Percentiles rank a stretch among this genome's conserved stretches.
Conservation (phyloP, 2,113 vertebrate genomes). For the Polyodon spathula region DNA sequence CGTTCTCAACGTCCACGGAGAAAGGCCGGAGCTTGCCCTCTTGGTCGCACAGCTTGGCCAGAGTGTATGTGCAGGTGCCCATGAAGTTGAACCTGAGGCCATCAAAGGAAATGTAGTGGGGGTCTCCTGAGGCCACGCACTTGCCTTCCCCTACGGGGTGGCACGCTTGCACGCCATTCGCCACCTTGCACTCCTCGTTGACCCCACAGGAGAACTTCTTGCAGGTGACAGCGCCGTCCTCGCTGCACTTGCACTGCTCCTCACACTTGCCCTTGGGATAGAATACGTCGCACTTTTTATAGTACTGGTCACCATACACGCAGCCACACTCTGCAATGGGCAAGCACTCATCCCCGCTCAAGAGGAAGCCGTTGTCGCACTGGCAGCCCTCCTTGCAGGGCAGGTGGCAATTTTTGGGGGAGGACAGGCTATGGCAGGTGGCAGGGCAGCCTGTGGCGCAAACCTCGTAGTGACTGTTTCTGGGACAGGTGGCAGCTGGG, state of each 20-base stretch:
- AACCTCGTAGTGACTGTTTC: constrained; percentile 58
- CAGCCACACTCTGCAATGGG: constrained; percentile 62
- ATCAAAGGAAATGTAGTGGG: constrained; percentile 52
- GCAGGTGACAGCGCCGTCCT: constrained; percentile 37
- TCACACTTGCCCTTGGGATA: constrained; percentile 31
- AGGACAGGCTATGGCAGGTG: constrained; percentile 41
- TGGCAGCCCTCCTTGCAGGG: constrained; percentile 56
- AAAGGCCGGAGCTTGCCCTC: constrained; percentile 31
- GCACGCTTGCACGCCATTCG: constrained; percentile 43
- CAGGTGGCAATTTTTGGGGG: constrained; percentile 31
- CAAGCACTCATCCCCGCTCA: constrained; percentile 53
- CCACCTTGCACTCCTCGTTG: constrained; percentile 42
- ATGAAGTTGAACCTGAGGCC: constrained; percentile 48
- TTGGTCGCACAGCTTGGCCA: constrained; percentile 37
- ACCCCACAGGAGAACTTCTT: constrained; percentile 27
- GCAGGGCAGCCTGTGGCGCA: constrained; percentile 43
- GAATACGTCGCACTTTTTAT: constrained; percentile 45
- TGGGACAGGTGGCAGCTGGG: constrained; percentile 54
- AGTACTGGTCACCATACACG: constrained; percentile 47
- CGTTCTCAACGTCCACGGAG: constrained; percentile 41
- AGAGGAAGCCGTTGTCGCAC: constrained; percentile 51
- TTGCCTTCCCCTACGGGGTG: constrained; percentile 34
- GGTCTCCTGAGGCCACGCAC: constrained; percentile 49
- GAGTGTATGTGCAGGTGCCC: constrained; percentile 44
- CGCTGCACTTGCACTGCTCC: constrained; percentile 44